These are phyloP conservation scores for Carassius gibelio DNA, from an alignment of 2,113 vertebrate genomes.

Conservation along the genomic window DNA sequence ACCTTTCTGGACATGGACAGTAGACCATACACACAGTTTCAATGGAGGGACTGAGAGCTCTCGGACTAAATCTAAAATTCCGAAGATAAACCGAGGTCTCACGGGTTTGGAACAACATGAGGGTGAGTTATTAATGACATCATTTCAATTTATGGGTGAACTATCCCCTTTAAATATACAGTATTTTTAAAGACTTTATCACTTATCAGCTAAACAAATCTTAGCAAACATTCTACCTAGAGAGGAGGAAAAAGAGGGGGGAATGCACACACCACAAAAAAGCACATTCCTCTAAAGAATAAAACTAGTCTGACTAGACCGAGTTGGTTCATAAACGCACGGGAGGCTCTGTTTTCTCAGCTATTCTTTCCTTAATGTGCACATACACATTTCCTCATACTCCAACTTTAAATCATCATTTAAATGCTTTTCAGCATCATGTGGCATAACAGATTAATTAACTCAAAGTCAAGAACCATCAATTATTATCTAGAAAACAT, in stretches of 20 bases:
- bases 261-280: not conserved
- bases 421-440: not conserved
- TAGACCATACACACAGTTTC: too few species aligned
- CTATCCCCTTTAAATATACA: not conserved
- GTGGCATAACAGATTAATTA: not conserved
- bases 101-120: too few species aligned
- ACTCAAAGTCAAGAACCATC: not conserved
- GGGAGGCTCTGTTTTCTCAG: not conserved
- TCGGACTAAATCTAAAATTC: too few species aligned
- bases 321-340: slow-evolving; percentile 5
- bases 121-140: too few species aligned
- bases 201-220: not conserved
- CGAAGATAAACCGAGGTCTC: too few species aligned
- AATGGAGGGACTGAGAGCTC: too few species aligned
- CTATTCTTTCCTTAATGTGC: slow-evolving; percentile 1
- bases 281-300: not conserved
- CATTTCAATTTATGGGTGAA: too few species aligned
- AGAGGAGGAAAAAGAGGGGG: not conserved
- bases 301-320: slow-evolving; percentile 27
- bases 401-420: not conserved
- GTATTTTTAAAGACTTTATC: not conserved
- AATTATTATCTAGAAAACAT: not conserved
- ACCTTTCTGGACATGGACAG: too few species aligned
- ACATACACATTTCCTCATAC: slow-evolving; percentile 3
- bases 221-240: not conserved